Base-by-base conservation (phyloP, 23 tunicate species). In the Botrylloides violaceus region DNA sequence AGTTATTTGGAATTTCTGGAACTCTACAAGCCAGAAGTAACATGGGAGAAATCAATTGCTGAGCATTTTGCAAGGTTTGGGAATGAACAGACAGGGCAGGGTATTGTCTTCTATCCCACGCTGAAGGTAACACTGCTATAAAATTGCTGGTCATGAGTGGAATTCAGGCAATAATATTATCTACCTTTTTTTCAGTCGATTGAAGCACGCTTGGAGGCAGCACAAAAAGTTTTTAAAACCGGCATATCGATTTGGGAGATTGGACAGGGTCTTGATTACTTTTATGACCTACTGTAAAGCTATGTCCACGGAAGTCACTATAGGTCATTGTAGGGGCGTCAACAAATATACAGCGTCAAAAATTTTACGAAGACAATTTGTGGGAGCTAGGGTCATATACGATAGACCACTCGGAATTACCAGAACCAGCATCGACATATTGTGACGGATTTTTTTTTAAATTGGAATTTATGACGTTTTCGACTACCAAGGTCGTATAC, bases 181-280 rank as follows among this genome's bases (percentile, higher is more conserved):
- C 0, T 32, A 23, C 27, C 33, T 7, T 37, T 7, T 1, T 77
- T 71, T 33, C 71, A 83, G 90, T 90, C 97, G 6, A 87, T 95
- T 21, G 76, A 82, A n/a, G 24, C 21, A 5, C 75, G 96, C 7
- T 7, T 95, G 1, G 73, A 87, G 4, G 59, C 87, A 31, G 99
- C 99, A 2, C 63, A 76, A 62, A 73, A 79, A 28, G 9, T 37
- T 19, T 64, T 86, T 26, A 95, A 95, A 26, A 78, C 85, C 15
- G 99, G 99, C 31, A 70, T 95, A 19, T 77, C 99, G 22, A 87
- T 95, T 26, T 95, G 99, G 99, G 99, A 95, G 61, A 73, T 95
- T 33, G 99, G 99, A 36, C 99, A 95, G 70, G 99, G 99, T 5
- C 79, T 95, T 2, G 99, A 95, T 76, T 95, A 87, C 65, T 95